Evolutionary conservation across 1,140 invertebrate genomes (phyloP), one percentile per base, ranked within the genome.

Genomic region (Elymnias hypermnestra): DNA sequence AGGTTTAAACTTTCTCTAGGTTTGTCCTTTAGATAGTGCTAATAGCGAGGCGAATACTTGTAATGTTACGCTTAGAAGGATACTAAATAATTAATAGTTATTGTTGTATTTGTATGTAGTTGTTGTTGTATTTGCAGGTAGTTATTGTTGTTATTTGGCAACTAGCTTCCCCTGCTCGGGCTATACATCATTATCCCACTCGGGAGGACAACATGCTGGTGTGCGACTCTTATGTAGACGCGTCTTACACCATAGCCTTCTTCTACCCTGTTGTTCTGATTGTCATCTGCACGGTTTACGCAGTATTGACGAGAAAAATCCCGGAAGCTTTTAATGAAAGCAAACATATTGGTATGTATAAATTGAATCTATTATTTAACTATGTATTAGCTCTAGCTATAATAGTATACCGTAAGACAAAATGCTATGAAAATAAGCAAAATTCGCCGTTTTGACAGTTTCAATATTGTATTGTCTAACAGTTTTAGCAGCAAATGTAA

Each of bases 251-350:
- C 88, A 94, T 96, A 49, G 94, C 94, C 2, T 96, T 97, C 79
- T 92, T 91, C 52, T 97, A 96, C 88, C 95, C 95, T 1, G 94
- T 97, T 50, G 84, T 95, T 18, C 88, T 98, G 23, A 95, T 97
- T 50, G 83, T 96, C 2, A 89, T 96, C 7, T 97, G 95, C 74
- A 96, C 95, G 0, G 90, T 96, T 10, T 97, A 97, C 72, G 96
- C 95, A 2, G 92, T 97, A 0, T 89, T 96, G 5, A 97, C 95
- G 1, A 89, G 96, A 43, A 97, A 97, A 86, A 97, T 97, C 53
- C 96, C 96, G 0, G 96, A 97, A 85, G 95, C 95, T 10, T 98
- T 97, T 85, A 97, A 98, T 78, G 96, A 98, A 85, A 96, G 95
- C 54, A 97, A 97, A 78, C 92, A 94, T 84, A 97, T 98, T 65